Evolutionary conservation across 1,140 invertebrate genomes (phyloP), one percentile per base, ranked within the genome.

Genomic region (Bombus picipes): DNA sequence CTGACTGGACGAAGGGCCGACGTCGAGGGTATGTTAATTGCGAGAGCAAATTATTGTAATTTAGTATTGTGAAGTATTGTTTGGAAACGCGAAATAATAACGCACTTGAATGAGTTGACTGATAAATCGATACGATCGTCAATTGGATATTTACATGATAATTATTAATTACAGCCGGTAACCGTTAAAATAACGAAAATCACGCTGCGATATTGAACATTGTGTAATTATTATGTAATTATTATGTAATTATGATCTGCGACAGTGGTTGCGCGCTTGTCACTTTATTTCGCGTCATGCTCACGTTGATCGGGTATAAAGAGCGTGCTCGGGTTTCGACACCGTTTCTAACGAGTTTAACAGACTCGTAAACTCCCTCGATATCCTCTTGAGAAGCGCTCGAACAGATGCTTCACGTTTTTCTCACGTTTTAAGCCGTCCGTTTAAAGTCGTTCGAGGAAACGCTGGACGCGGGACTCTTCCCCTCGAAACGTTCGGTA

Each of bases 121-220:
- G 53, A 81, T 81, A 72, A 66, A 66, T 62, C 62, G 32, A 66
- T 12, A 39, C 41, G 32, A 73, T 81, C 28, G 6, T 41, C 53
- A 34, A 43, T 41, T 41, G 2, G 47, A 74, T 62, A 62, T 59
- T 74, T 73, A 57, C n/a, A 62, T 34, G 47, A 15, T 74, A 81
- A 81, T 81, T 73, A 73, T 73, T 62, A 73, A 73, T 62, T 43
- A 62, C 22, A 32, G 12, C 1, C 37, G 28, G 28, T n/a, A 41
- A 39, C 34, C 25, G 28, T 81, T 71, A 53, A 81, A 81, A 41
- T 81, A 82, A 43, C 57, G 39, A 65, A 82, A 43, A 47, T 75
- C 57, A 25, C 15, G 34, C n/a, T 37, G 32, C 32, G 41, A 37
- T 80, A 5, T 70, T 13, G 65, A 70, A 68, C 37, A 41, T 62